Conservation (phyloP, 92 coral and sea anemone species). For the Palythoa grandiflora region DNA sequence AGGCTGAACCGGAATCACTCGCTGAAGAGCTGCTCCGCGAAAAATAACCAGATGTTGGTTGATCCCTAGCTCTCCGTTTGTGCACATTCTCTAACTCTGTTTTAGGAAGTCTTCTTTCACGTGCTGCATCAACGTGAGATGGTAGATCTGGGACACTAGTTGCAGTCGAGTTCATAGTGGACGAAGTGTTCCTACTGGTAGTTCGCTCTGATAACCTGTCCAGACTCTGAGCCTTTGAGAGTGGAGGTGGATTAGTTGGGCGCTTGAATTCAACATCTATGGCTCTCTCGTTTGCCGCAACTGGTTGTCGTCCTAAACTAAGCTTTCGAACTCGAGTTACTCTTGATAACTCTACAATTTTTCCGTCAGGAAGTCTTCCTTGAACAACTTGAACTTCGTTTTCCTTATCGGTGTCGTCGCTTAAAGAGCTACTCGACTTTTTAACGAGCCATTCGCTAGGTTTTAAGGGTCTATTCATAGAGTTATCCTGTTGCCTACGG, state of each 20-base stretch:
- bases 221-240: conserved; percentile 41
- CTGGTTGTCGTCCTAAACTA: conserved; percentile 39
- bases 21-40: conserved; percentile 25
- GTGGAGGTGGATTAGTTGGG: conserved; percentile 20
- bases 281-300: conserved; percentile 44
- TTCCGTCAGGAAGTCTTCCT: conserved; percentile 44
- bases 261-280: conserved; percentile 50
- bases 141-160: conserved; percentile 33
- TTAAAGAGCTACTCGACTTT: conserved; percentile 20
- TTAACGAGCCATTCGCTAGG: not conserved
- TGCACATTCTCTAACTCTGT: not conserved
- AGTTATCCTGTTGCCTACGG: not conserved
- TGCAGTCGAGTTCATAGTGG: not conserved
- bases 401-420: conserved; percentile 5
- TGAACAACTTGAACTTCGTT: conserved; percentile 44
- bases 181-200: not conserved
- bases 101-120: not conserved
- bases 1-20: conserved; percentile 7
- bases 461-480: not conserved
- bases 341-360: conserved; percentile 37
- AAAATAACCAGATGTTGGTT: not conserved
- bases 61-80: not conserved
- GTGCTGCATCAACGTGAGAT: not conserved
- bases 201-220: not conserved
- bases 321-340: conserved; percentile 32